A percentile compares a stretch with the other conserved stretches of the same genome.
phyloP scores from a whole-genome alignment of 2,113 vertebrate species.

The Callopanchax toddi region DNA sequence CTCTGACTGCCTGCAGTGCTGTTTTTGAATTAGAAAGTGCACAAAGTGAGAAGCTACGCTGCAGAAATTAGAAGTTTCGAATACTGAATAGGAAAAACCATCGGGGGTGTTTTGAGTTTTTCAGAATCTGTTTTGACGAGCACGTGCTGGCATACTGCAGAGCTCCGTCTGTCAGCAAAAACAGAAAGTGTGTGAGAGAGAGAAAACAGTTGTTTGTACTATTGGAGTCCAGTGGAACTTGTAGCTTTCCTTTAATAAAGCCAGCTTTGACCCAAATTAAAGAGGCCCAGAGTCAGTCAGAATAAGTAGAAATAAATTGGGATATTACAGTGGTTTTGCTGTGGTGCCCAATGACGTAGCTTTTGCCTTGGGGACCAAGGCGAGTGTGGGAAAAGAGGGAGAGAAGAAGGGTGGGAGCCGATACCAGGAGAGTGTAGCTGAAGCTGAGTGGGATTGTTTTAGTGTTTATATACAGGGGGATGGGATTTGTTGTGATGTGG shows the following conservation, averaged over 20 bases:
- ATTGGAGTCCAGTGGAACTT: constrained; percentile 33
- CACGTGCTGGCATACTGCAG: constrained; percentile 2
- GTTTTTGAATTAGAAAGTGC: constrained; percentile 19
- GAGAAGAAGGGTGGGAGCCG: constrained; percentile 71
- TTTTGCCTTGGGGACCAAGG: constrained; percentile 66
- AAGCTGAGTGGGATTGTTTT: constrained; percentile 55
- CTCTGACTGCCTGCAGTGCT: constrained; percentile 33
- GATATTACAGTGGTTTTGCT: constrained; percentile 76
- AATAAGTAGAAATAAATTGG: constrained; percentile 70
- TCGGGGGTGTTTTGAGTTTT: neutral
- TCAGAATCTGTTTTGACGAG: constrained; percentile 18
- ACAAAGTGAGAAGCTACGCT: constrained; percentile 11
- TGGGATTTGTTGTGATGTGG: constrained; percentile 68
- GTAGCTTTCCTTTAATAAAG: constrained; percentile 53
- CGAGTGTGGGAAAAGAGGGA: constrained; percentile 79
- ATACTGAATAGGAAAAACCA: constrained; percentile 26
- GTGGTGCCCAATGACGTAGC: constrained; percentile 68
- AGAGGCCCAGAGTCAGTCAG: constrained; percentile 52
- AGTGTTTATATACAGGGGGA: constrained; percentile 39
- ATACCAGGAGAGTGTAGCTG: constrained; percentile 62
- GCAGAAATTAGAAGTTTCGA: constrained; percentile 7
- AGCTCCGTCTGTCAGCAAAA: constrained; percentile 2
- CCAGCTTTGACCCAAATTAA: constrained; percentile 61
- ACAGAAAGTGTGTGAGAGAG: too few species aligned
- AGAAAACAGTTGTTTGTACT: constrained; percentile 11